These are phyloP conservation scores for Oreonectes daqikongensis DNA, from an alignment of 2,797 vertebrate species.

Conservation along the genomic window DNA sequence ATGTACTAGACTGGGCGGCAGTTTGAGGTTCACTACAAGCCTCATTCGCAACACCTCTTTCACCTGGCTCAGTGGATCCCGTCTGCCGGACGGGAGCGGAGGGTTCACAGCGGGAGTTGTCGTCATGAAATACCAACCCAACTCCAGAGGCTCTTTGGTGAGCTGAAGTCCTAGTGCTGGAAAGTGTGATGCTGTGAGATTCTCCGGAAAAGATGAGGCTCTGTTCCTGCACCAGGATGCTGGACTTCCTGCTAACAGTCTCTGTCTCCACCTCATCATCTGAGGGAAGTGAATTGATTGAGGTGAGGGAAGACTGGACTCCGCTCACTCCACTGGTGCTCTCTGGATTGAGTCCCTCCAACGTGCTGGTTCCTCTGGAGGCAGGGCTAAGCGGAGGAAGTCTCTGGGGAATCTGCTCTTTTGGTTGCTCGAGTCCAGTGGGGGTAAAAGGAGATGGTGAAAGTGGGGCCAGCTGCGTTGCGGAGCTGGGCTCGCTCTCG, in stretches of 20 bases:
- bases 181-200: conserved; percentile 50
- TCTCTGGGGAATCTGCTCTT: conserved; percentile 72
- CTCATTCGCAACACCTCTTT: conserved; percentile 60
- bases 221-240: conserved; percentile 82
- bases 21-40: conserved; percentile 70
- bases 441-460: conserved; percentile 73
- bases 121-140: conserved; percentile 7
- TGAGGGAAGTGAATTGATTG: conserved; percentile 96
- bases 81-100: conserved; percentile 57
- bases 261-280: conserved; percentile 89
- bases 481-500: conserved; percentile 95
- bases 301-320: conserved; percentile 95
- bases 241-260: conserved; percentile 72
- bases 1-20: conserved; percentile 76
- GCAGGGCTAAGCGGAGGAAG: conserved; percentile 76
- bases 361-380: conserved; percentile 72
- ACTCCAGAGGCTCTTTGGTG: conserved; percentile 17
- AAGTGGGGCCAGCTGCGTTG: conserved; percentile 81
- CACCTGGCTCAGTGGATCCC: conserved; percentile 65
- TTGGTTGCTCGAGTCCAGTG: conserved; percentile 63
- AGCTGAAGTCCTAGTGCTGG: conserved; percentile 27
- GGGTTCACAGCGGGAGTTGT: conserved; percentile 34
- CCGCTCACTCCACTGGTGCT: conserved; percentile 89
- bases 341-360: conserved; percentile 83
- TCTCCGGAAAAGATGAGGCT: conserved; percentile 80